Evolutionary conservation across 2,113 vertebrate genomes (phyloP).

Genomic region (Actenoides lindsayi): DNA sequence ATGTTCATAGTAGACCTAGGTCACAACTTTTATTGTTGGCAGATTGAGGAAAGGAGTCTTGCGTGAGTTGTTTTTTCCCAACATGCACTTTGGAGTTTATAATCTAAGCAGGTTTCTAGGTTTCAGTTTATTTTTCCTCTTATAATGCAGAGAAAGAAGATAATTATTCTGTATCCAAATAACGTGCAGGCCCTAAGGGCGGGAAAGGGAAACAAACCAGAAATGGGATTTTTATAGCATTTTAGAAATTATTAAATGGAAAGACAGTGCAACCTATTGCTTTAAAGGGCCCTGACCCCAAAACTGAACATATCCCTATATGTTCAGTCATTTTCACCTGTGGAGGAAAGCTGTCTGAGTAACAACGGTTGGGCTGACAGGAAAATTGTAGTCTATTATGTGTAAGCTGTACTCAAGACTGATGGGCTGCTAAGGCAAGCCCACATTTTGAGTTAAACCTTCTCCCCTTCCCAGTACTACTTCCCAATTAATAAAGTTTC

Average conservation of each 20-base stretch:
- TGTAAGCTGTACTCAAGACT: neutral
- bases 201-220: neutral
- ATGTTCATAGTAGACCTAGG: neutral
- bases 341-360: neutral
- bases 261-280: neutral
- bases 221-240: neutral
- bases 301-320: too few species aligned
- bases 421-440: neutral
- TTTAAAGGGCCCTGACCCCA: neutral
- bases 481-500: neutral
- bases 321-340: neutral
- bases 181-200: neutral
- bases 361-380: neutral
- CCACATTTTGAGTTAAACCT: neutral
- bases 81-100: neutral
- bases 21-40: neutral
- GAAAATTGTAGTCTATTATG: neutral
- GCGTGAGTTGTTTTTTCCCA: neutral
- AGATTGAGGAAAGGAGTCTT: neutral
- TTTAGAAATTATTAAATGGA: neutral
- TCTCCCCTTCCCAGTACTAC: neutral
- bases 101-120: neutral
- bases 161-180: neutral
- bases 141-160: too few species aligned
- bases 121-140: neutral